phyloP scores from a whole-genome alignment of 2,888 invertebrate genomes.

The Augochlorella aurata region DNA sequence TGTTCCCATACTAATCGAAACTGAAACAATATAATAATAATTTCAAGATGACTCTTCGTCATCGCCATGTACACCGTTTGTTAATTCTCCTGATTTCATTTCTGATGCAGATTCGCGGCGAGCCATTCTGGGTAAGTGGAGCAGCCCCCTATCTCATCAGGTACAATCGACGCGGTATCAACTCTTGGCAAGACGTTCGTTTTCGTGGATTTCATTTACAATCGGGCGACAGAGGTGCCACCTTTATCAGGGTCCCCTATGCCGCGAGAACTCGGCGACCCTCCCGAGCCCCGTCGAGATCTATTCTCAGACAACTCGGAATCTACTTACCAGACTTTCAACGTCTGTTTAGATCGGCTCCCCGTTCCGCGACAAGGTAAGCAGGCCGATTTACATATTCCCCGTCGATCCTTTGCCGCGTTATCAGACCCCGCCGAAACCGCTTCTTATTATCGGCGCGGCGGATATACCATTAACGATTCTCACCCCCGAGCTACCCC shows the following conservation, averaged over 20 bases:
- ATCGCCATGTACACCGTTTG: too few relatives aligned
- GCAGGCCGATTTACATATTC: conserved; percentile 69
- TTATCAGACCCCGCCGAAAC: conserved; percentile 40
- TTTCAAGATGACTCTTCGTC: too few relatives aligned
- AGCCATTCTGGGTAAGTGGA: conserved; percentile 39
- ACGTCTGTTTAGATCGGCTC: conserved; percentile 64
- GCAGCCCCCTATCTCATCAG: conserved; percentile 34
- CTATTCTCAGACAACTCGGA: conserved; percentile 60
- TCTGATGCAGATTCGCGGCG: conserved; percentile 59
- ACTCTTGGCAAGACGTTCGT: conserved; percentile 49
- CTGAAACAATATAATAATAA: too few relatives aligned
- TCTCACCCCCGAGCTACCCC: background rate
- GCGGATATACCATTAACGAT: conserved; percentile 29
- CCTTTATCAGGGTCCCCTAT: conserved; percentile 17
- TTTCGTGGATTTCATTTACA: conserved; percentile 67
- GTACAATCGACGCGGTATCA: conserved; percentile 55
- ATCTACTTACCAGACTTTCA: conserved; percentile 60
- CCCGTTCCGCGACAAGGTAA: conserved; percentile 35
- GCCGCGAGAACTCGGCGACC: conserved; percentile 34
- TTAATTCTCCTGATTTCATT: background rate
- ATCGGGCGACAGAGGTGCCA: conserved; percentile 29
- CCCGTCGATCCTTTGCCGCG: conserved; percentile 58
- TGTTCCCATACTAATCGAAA: too few relatives aligned
- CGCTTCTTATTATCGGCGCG: conserved; percentile 35
- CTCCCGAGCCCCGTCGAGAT: conserved; percentile 59